phyloP scores from a whole-genome alignment of 92 coral and sea anemone species.

The Umimayanthus chanpuru region DNA sequence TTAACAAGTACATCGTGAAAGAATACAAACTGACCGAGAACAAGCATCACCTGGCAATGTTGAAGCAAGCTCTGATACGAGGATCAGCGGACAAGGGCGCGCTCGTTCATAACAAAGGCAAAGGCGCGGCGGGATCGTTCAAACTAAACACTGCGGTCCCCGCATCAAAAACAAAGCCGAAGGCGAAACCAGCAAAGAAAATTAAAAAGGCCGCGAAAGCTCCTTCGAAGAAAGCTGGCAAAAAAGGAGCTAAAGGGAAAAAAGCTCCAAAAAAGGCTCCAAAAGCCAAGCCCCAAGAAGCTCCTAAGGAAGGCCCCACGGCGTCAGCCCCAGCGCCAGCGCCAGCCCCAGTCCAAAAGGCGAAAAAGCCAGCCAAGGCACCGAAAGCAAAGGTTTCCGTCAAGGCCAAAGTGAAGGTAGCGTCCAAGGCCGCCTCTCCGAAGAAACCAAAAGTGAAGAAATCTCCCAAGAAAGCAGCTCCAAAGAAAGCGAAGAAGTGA shows the following conservation, averaged over 20 bases:
- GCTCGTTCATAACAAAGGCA: constrained; percentile 81
- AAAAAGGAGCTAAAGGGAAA: constrained; percentile 38
- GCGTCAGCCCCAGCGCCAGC: constrained; percentile 16
- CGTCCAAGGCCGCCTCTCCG: constrained; percentile 76
- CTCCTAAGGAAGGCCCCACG: constrained; percentile 18
- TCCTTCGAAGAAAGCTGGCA: constrained; percentile 50
- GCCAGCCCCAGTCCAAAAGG: constrained; percentile 13
- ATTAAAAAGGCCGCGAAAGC: constrained; percentile 45
- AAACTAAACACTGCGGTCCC: constrained; percentile 65
- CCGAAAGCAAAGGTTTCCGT: constrained; percentile 37
- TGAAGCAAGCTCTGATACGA: constrained; percentile 75
- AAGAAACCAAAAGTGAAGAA: constrained; percentile 83
- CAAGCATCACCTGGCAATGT: constrained; percentile 80
- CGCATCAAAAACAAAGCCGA: constrained; percentile 39
- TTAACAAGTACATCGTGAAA: constrained; percentile 77
- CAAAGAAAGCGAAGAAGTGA: constrained; percentile 66
- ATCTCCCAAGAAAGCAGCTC: constrained; percentile 49
- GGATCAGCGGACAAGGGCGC: constrained; percentile 73
- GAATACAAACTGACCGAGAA: constrained; percentile 75
- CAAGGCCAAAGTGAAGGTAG: constrained; percentile 62
- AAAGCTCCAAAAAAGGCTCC: constrained; percentile 33
- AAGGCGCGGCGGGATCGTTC: constrained; percentile 88
- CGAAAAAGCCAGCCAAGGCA: constrained; percentile 48
- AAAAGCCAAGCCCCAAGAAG: constrained; percentile 29
- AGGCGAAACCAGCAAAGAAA: constrained; percentile 47